A percentile compares a stretch with the other conserved stretches of the same genome.
These are phyloP conservation scores for Eupithecia inturbata DNA, from an alignment of 2,888 invertebrate genomes.

Conservation along the genomic window DNA sequence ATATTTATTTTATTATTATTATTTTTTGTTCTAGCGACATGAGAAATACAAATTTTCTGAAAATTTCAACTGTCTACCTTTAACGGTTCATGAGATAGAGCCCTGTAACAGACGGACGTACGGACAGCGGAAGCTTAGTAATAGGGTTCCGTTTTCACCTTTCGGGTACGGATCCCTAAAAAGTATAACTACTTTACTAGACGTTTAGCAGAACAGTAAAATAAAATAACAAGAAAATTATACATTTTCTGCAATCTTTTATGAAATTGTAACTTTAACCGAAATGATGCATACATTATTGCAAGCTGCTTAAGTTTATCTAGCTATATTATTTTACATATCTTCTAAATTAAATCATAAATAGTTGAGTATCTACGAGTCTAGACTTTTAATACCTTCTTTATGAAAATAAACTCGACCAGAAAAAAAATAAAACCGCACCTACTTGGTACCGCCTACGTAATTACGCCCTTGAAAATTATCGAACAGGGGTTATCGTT, in stretches of 20 bases:
- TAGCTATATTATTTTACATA: neutral
- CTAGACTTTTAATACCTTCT: neutral
- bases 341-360: constrained; percentile 11
- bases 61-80: too few relatives aligned
- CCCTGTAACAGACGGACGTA: too few relatives aligned
- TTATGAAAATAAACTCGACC: neutral
- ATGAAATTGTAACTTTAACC: neutral
- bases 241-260: neutral
- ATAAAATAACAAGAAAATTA: neutral
- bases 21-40: too few relatives aligned
- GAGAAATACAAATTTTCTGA: too few relatives aligned
- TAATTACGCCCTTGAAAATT: neutral
- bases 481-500: too few relatives aligned
- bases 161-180: too few relatives aligned
- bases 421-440: neutral
- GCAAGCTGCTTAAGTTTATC: neutral
- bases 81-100: too few relatives aligned
- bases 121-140: too few relatives aligned
- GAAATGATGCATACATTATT: neutral
- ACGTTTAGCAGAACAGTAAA: neutral
- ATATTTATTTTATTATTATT: too few relatives aligned
- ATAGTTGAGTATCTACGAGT: neutral
- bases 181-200: neutral
- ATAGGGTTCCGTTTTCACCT: too few relatives aligned
- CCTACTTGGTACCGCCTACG: neutral